Base-by-base conservation (phyloP, 2,888 invertebrate species). In the Poecilus cupreus region DNA sequence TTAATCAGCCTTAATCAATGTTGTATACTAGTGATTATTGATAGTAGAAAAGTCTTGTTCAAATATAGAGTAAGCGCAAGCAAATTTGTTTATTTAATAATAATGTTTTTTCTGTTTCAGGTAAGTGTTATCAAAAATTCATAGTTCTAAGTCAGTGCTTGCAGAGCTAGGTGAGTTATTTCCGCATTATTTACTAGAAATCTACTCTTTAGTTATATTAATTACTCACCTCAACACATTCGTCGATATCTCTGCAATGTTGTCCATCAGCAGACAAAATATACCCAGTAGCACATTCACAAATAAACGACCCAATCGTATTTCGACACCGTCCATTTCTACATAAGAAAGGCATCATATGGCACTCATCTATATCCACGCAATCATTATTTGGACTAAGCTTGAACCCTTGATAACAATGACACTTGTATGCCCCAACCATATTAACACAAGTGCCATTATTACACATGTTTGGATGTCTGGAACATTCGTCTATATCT, bases 271-370 rank as follows among this genome's bases (percentile, higher is more conserved):
- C 90, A 0, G 94, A 93, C 3, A 96, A 91, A 22, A 92, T 91
- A 88, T 95, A 96, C 0, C 97, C 96, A 18, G 93, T 91, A 4
- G 94, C 94, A 88, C 96, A 96, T 87, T 95, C 95, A 89, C 96
- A 96, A 83, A 91, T 92, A 89, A 94, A 96, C 18, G 95, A 94
- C 32, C 96, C 96, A 81, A 94, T 90, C 0, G 94, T 93, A 89
- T 96, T 96, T 84, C 94, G 92, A 86, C 96, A 96, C 74, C 95
- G 91, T 0, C 96, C 96, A 87, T 97, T 96, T 84, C 96, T 93
- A 87, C 97, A 97, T 80, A 96, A 92, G 89, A 94, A 94, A 68
- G 95, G 94, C 91, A 95, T 95, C 87, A 94, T 93, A 84, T 94
- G 93, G 85, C 96, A 96, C 89, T 96, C 96, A 89, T 96, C 96